Conservation (phyloP, 2,888 invertebrate species). For the Shargacucullia verbasci region DNA sequence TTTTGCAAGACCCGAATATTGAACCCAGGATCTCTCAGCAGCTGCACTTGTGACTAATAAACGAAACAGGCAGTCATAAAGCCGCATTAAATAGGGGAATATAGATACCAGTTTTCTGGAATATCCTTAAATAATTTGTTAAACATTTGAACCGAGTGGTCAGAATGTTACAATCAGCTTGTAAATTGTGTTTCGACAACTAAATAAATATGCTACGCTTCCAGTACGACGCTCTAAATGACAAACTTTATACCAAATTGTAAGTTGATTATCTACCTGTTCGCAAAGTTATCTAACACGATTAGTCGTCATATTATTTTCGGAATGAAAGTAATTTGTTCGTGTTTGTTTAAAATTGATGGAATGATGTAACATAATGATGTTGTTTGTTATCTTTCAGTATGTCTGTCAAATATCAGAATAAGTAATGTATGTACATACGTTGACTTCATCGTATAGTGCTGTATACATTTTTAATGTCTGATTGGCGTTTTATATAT, state of each 20-base stretch:
- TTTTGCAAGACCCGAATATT: too few species aligned
- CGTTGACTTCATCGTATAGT: too few species aligned
- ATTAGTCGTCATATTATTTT: constrained; percentile 39
- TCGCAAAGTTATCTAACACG: constrained; percentile 21
- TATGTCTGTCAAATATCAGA: too few species aligned
- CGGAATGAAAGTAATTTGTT: constrained; percentile 36
- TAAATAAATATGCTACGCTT: constrained; percentile 19
- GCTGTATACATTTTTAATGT: too few species aligned
- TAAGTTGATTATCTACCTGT: constrained; percentile 44
- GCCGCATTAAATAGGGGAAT: too few species aligned
- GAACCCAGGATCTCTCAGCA: too few species aligned
- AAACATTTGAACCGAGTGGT: constrained; percentile 2
- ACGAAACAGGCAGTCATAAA: too few species aligned
- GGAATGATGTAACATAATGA: constrained; percentile 2
- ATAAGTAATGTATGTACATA: too few species aligned
- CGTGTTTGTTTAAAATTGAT: constrained; percentile 27
- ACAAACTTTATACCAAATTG: constrained; percentile 32
- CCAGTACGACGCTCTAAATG: constrained; percentile 3
- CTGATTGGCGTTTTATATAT: too few species aligned
- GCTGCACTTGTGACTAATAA: too few species aligned
- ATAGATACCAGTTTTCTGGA: too few species aligned
- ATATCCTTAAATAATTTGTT: not conserved
- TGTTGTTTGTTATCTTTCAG: constrained; percentile 18
- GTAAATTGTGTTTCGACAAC: constrained; percentile 26
- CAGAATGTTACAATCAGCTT: constrained; percentile 19